Conservation (phyloP, 2,113 vertebrate species). For the Plotosus lineatus region DNA sequence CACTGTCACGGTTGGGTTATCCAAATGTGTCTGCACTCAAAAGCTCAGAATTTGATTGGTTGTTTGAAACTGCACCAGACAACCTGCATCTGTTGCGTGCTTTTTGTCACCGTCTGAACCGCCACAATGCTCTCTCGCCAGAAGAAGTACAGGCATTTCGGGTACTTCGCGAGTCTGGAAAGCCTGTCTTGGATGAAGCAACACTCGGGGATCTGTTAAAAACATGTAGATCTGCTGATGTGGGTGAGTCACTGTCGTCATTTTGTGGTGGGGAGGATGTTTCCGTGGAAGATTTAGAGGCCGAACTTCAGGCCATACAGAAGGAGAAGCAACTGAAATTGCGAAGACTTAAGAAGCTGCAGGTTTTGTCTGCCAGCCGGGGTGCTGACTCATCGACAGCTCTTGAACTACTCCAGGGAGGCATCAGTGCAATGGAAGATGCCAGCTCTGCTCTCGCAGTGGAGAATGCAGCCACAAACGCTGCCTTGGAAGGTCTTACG, state of each 20-base stretch:
- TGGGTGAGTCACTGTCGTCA: slow-evolving; percentile 31
- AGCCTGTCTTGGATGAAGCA: slow-evolving; percentile 78
- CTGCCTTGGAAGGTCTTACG: slow-evolving; percentile 70
- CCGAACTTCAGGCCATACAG: slow-evolving; percentile 75
- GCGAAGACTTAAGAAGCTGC: slow-evolving; percentile 75
- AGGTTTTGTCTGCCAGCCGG: slow-evolving; percentile 68
- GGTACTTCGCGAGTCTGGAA: slow-evolving; percentile 70
- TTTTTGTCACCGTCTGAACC: slow-evolving; percentile 81
- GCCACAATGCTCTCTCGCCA: slow-evolving; percentile 71
- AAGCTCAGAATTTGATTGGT: slow-evolving; percentile 92
- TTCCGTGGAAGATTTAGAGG: slow-evolving; percentile 73
- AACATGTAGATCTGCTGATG: slow-evolving; percentile 65
- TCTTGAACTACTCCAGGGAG: slow-evolving; percentile 61
- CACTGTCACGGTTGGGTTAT: slow-evolving; percentile 80
- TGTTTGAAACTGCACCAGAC: slow-evolving; percentile 83
- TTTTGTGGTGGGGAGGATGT: slow-evolving; percentile 68
- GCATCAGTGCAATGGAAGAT: slow-evolving; percentile 65
- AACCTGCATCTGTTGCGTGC: slow-evolving; percentile 80
- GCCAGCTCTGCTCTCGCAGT: slow-evolving; percentile 63
- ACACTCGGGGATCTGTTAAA: slow-evolving; percentile 81
- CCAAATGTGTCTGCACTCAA: slow-evolving; percentile 75
- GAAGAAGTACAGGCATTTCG: slow-evolving; percentile 78
- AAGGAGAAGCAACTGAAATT: slow-evolving; percentile 79
- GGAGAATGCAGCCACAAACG: slow-evolving; percentile 71
- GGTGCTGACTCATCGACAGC: slow-evolving; percentile 67